These are phyloP conservation scores for Epinephelus moara DNA, from an alignment of 2,113 vertebrate genomes.

Conservation along the genomic window DNA sequence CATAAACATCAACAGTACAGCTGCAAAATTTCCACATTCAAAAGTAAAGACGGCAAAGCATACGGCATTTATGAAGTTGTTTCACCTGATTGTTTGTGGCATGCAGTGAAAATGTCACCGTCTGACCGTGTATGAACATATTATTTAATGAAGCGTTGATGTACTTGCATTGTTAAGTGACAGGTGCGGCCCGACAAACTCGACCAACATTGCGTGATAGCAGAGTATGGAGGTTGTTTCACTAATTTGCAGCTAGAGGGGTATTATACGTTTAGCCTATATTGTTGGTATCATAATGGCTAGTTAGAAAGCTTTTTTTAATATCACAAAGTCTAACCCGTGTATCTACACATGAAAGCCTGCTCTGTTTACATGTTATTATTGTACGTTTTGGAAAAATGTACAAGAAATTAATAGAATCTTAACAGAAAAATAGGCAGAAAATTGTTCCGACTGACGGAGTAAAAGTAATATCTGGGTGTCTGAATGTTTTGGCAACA, in stretches of 20 bases:
- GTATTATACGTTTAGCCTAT: background rate
- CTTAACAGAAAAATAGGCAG: background rate
- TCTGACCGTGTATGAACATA: background rate
- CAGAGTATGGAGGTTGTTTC: background rate
- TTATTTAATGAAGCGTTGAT: conserved; percentile 42
- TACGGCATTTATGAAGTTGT: background rate
- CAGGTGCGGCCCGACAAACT: conserved; percentile 39
- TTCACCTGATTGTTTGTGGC: background rate
- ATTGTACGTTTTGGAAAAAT: background rate
- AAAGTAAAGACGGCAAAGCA: background rate
- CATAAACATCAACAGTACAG: background rate
- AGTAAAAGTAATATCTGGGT: background rate
- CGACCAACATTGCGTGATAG: conserved; percentile 10
- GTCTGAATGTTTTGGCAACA: background rate
- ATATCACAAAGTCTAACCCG: background rate
- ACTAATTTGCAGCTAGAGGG: background rate
- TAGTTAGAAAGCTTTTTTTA: background rate
- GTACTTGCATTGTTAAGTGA: conserved; percentile 34
- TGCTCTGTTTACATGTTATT: background rate
- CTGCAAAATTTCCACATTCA: background rate
- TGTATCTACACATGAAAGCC: background rate
- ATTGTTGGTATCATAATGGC: background rate
- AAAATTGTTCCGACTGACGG: background rate
- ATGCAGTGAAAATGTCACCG: conserved; percentile 2
- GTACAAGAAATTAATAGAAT: background rate